phyloP scores from a whole-genome alignment of 2,888 invertebrate genomes.

The Allolobophora icterica region DNA sequence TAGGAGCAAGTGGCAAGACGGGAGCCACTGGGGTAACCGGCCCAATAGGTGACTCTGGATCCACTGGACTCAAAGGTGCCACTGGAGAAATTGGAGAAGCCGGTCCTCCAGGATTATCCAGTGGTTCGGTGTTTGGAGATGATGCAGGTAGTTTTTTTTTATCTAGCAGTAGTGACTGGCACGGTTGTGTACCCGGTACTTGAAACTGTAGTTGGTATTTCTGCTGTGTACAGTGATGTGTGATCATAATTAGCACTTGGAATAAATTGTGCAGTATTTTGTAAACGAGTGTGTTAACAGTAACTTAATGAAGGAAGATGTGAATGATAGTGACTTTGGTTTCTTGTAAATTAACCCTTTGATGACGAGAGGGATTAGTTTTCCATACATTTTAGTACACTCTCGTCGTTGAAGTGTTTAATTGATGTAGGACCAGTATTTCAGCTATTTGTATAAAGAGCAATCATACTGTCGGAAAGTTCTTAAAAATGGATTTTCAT shows the following conservation, averaged over 20 bases:
- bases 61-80: neutral
- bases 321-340: neutral
- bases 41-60: conserved; percentile 1
- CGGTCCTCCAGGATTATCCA: neutral
- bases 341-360: no score
- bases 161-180: neutral
- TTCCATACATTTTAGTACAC: no score
- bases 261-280: neutral
- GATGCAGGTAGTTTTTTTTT: conserved; percentile 27
- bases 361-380: no score
- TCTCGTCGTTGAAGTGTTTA: no score
- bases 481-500: neutral
- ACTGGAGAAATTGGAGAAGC: neutral
- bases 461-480: neutral
- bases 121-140: neutral
- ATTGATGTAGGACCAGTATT: neutral
- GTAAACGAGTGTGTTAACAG: neutral
- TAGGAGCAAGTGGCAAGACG: neutral
- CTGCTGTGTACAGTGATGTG: neutral
- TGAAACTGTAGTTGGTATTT: no score
- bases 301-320: neutral
- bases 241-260: neutral
- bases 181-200: neutral
- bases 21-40: conserved; percentile 29
- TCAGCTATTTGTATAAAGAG: neutral